These are phyloP conservation scores for Shinisaurus crocodilurus DNA, from an alignment of 2,113 vertebrate species.

Conservation along the genomic window DNA sequence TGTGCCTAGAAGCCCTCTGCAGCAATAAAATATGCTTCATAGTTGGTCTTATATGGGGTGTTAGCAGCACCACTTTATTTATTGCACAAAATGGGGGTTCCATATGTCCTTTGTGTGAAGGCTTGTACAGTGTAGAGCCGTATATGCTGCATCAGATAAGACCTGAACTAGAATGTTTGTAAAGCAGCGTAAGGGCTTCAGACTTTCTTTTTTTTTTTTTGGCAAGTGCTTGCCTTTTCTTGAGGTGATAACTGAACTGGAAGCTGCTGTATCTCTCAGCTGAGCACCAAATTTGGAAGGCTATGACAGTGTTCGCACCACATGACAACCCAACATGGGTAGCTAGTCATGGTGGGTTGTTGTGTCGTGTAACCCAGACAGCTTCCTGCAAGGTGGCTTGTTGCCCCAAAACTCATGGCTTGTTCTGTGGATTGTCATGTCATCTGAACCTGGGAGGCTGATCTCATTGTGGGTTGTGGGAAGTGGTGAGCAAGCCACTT, in stretches of 20 bases:
- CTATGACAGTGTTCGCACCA: no score
- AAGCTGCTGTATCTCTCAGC: neutral
- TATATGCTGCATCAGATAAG: neutral
- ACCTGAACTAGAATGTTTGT: neutral
- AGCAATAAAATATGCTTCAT: neutral
- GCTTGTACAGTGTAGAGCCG: neutral
- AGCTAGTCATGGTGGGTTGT: no score
- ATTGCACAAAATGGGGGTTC: neutral
- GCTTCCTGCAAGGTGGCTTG: no score
- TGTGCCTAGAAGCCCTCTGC: neutral
- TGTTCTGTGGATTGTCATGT: no score
- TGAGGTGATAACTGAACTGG: neutral
- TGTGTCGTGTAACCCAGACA: no score
- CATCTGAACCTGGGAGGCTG: no score
- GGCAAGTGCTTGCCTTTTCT: neutral
- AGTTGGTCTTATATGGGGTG: neutral
- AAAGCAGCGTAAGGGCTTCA: neutral
- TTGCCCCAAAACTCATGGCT: no score
- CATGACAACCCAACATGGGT: no score
- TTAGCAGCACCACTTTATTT: neutral
- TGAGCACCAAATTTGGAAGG: neutral
- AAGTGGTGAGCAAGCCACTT: no score
- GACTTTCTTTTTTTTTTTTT: neutral
- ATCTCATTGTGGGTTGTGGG: no score
- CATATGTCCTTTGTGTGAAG: neutral